Conservation (phyloP, 1,140 invertebrate genomes). For the Cotesia typhae region DNA sequence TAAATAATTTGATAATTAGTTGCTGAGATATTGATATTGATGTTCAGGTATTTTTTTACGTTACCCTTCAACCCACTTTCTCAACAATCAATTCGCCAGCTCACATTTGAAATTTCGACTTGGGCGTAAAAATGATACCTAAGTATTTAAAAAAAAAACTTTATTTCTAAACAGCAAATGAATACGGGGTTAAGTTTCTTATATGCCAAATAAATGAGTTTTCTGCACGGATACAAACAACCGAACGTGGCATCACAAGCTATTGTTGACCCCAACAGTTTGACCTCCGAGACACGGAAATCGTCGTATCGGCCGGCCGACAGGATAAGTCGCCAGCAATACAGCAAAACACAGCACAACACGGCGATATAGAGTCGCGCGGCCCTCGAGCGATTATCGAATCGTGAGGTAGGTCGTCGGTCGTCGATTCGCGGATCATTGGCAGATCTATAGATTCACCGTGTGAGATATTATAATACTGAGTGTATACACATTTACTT, state of each 20-base stretch:
- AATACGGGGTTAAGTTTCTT: too few relatives aligned
- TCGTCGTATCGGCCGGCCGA: slow-evolving; percentile 26
- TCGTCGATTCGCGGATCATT: slow-evolving; percentile 33
- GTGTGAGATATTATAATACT: slow-evolving; percentile 29
- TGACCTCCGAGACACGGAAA: slow-evolving; percentile 40
- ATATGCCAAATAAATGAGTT: slow-evolving; percentile 1
- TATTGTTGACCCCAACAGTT: slow-evolving; percentile 40
- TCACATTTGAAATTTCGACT: too few relatives aligned
- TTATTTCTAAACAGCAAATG: too few relatives aligned
- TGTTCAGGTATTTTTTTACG: too few relatives aligned
- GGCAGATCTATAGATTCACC: slow-evolving; percentile 28
- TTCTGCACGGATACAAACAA: slow-evolving; percentile 18
- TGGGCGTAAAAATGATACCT: too few relatives aligned
- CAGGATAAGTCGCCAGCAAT: slow-evolving; percentile 24
- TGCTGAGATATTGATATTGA: too few relatives aligned
- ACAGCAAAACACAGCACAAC: not conserved
- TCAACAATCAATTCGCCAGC: too few relatives aligned
- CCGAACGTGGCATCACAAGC: slow-evolving; percentile 21
- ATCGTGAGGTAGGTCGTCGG: slow-evolving; percentile 40
- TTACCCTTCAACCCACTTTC: too few relatives aligned
- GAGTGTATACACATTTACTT: slow-evolving; percentile 17
- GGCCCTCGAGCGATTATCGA: slow-evolving; percentile 40
- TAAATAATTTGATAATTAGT: too few relatives aligned
- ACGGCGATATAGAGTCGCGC: slow-evolving; percentile 26
- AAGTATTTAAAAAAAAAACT: too few relatives aligned